Base-by-base conservation (phyloP, 2,888 invertebrate genomes). In the Drosophila picticornis region DNA sequence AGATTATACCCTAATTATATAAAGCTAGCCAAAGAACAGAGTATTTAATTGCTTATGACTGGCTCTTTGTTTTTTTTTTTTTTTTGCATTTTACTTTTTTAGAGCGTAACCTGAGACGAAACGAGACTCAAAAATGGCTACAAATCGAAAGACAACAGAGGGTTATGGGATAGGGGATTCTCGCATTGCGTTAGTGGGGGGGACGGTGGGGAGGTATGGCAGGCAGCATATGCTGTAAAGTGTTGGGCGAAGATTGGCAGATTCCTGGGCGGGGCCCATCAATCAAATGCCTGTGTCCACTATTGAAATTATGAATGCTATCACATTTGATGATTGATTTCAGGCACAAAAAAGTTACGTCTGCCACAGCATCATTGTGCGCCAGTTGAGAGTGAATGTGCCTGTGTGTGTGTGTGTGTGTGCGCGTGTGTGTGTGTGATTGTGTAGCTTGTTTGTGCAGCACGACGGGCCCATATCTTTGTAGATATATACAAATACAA, bases 221-320 rank as follows among this genome's bases (percentile, higher is more conserved):
- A 34, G 25, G 32, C 27, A 59, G 40, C 40, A 61, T 51, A 63
- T 68, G 53, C 46, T 68, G 43, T 32, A 58, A 55, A 61, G 60
- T 52, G 32, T n/a, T 66, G 77, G 51, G 34, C 22, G 76, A 22
- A 59, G 58, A 52, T 56, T 59, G 67, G 48, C 67, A 56, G 46
- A 60, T 69, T 76, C 62, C 77, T 52, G 73, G 71, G 53, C 52
- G 59, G 69, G 77, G 50, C 70, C 80, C 77, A 88, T 85, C 85
- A 84, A 85, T 85, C 85, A 85, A 84, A 76, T 67, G 72, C 58
- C 77, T 75, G 83, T 83, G 90, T 88, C 88, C 85, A 85, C 90
- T 85, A 85, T 90, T 83, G 72, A 90, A 84, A 90, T 88, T 88
- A 88, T 90, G 90, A 90, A 85, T 90, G 83, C 83, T 62, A 90